Evolutionary conservation across 2,797 vertebrate species (phyloP), one percentile per base, ranked within the genome.

Genomic region (Trachops cirrhosus): DNA sequence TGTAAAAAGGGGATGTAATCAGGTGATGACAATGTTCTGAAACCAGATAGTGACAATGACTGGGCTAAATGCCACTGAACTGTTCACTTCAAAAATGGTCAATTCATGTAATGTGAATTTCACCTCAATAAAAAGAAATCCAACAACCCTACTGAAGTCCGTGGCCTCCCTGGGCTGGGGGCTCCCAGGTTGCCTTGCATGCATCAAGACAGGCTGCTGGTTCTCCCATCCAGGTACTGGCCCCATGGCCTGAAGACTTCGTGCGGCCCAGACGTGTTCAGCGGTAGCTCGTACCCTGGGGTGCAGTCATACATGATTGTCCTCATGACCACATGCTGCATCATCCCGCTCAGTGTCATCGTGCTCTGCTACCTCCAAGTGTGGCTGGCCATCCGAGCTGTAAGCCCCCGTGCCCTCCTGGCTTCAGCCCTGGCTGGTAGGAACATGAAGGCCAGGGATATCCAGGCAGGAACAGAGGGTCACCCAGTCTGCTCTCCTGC

Each of bases 191-290:
- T 50, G 37, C 26, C 26, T 3, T 22, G 24, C n/a, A n/a, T n/a
- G 9, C 24, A 15, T 73, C 70, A 46, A 34, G 48, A 92, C 41
- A 26, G 34, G 44, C 57, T 74, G 39, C 74, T 5, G 9, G 34
- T 59, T 50, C 62, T 24, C 89, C 18, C 46, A 64, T 44, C 44
- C 92, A 99, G 99, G 98, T 99, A 98, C 92, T 99, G 99, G 99
- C 99, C 99, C 91, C 99, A 99, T 0, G 99, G 99, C 86, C 98
- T 99, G 96, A 99, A 99, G 98, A 99, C 99, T 0, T 99, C 99
- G 1, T 99, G 99, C 14, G 99, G 99, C 37, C 99, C 99, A 2
- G 99, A 99, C 75, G 99, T 99, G 80, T 99, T 99, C 98, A 99
- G 99, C 73, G 99, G 99, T 97, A 99, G 92, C 87, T 98, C 98